Evolutionary conservation across 2,113 vertebrate species (phyloP).

Genomic region (Aldabrachelys gigantea): DNA sequence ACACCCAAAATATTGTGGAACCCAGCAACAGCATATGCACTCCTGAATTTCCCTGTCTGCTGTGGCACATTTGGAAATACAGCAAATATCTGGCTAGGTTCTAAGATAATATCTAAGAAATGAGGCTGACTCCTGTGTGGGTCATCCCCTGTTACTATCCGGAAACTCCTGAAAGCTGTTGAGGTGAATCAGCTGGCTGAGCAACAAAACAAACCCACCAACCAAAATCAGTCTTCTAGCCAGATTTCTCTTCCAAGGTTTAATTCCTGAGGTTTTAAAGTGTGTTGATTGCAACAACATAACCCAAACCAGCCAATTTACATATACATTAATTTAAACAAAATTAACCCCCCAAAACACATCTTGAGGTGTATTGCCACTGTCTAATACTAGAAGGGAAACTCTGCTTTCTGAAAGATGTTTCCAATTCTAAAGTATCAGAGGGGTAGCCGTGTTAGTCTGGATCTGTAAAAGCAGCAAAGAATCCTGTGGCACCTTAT

Average conservation of each 20-base stretch:
- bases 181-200: constrained; percentile 39
- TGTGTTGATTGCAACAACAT: background rate
- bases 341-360: background rate
- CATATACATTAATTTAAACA: background rate
- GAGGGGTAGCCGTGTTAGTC: too few relatives aligned
- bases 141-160: constrained; percentile 28
- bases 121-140: background rate
- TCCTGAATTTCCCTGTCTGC: constrained; percentile 63
- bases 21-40: constrained; percentile 64
- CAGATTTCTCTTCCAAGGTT: background rate
- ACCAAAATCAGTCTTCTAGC: background rate
- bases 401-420: background rate
- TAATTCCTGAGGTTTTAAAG: background rate
- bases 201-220: background rate
- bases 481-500: too few relatives aligned
- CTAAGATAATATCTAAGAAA: constrained; percentile 17
- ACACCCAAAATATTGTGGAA: constrained; percentile 73
- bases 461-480: too few relatives aligned
- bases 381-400: background rate
- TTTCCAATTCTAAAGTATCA: background rate
- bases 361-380: background rate
- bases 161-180: constrained; percentile 6
- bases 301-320: background rate
- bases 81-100: background rate
- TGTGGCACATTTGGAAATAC: constrained; percentile 58